Percentiles rank a stretch among this genome's conserved stretches.
These are phyloP conservation scores for Mythimna loreyi DNA, from an alignment of 2,888 invertebrate species.

Conservation along the genomic window DNA sequence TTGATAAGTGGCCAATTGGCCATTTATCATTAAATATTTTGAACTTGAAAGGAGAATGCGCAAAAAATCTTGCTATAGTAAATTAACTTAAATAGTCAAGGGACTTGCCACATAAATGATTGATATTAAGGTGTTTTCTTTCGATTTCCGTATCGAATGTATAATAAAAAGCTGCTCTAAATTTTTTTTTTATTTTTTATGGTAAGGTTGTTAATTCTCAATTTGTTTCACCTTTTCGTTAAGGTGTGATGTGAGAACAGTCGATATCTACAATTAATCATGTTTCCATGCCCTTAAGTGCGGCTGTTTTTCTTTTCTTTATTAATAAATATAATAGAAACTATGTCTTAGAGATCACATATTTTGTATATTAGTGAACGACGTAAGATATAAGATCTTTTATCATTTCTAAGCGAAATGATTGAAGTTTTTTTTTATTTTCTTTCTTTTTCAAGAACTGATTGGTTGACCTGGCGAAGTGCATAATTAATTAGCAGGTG, in stretches of 20 bases:
- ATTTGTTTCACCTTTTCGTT: neutral
- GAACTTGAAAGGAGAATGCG: neutral
- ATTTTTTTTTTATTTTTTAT: too few relatives aligned
- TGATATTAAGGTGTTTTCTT: neutral
- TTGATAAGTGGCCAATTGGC: too few relatives aligned
- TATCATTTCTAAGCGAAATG: neutral
- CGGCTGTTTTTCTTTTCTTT: too few relatives aligned
- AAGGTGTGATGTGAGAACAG: too few relatives aligned
- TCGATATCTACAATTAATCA: too few relatives aligned
- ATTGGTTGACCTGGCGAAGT: neutral
- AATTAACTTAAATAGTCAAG: too few relatives aligned
- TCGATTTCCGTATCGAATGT: neutral
- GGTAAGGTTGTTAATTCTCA: neutral
- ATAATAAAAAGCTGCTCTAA: too few relatives aligned
- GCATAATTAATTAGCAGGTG: neutral
- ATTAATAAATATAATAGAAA: too few relatives aligned
- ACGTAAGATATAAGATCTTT: neutral
- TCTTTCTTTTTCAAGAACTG: neutral
- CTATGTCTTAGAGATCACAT: neutral
- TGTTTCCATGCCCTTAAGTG: too few relatives aligned
- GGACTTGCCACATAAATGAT: neutral
- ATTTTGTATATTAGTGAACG: neutral
- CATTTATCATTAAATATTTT: too few relatives aligned
- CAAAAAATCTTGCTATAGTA: neutral
- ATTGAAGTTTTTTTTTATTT: neutral